Evolutionary conservation across 2,888 invertebrate genomes (phyloP).

Genomic region (Euclidia mi): DNA sequence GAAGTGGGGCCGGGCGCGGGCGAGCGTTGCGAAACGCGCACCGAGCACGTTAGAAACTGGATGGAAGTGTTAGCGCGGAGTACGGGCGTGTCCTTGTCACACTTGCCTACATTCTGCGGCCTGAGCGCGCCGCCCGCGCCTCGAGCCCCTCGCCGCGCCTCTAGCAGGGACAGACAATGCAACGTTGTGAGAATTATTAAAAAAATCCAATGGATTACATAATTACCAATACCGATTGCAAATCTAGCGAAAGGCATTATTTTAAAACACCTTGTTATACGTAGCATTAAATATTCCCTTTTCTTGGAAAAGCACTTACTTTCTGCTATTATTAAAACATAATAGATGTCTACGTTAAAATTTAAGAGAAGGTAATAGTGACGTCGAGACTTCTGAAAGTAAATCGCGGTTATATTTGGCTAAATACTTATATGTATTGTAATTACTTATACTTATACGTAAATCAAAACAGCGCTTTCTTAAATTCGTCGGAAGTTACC

Average conservation of each 20-base stretch:
- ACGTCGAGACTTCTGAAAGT: conserved; percentile 23
- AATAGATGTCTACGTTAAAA: conserved; percentile 13
- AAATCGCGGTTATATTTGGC: conserved; percentile 29
- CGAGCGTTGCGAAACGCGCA: conserved; percentile 85
- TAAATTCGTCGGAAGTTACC: conserved; percentile 35
- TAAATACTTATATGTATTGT: conserved; percentile 23
- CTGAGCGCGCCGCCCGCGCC: conserved; percentile 78
- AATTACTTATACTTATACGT: too few relatives aligned
- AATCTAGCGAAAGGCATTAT: conserved; percentile 30
- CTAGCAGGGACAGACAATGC: conserved; percentile 84
- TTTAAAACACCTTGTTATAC: conserved; percentile 13
- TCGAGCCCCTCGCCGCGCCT: conserved; percentile 67
- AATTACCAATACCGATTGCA: conserved; percentile 48
- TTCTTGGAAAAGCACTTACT: conserved; percentile 36
- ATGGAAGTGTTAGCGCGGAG: conserved; percentile 88
- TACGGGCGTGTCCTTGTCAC: conserved; percentile 90
- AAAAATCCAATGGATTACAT: conserved; percentile 73
- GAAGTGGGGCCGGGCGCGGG: conserved; percentile 75
- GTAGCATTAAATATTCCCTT: conserved; percentile 23
- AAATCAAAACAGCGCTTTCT: conserved; percentile 51
- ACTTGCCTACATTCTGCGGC: conserved; percentile 89
- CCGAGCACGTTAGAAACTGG: conserved; percentile 88
- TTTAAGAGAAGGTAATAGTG: conserved; percentile 12
- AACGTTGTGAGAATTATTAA: conserved; percentile 78
- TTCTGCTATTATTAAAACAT: conserved; percentile 29